Evolutionary conservation across 2,888 invertebrate genomes (phyloP), one percentile per base, ranked within the genome.

Genomic region (Electrophaes corylata): DNA sequence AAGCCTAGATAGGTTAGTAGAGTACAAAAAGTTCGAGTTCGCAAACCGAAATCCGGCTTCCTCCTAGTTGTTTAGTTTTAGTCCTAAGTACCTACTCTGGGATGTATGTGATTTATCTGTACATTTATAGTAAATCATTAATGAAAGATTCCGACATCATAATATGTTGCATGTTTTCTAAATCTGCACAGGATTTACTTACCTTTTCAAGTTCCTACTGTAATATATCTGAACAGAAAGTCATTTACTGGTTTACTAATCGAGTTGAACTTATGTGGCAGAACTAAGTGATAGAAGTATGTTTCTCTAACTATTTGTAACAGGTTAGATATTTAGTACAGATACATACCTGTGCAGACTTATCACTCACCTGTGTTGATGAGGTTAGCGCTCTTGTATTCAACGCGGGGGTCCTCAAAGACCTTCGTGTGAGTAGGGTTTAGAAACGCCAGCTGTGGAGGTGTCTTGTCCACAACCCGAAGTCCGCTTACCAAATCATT

Each of bases 371-470:
- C 95, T 90, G 94, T 88, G 89, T 96, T 97, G 64, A 98, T 98
- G 64, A 98, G 93, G 92, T 98, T 98, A 51, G 97, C 96, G 91
- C 98, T 98, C 85, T 94, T 95, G 84, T 98, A 98, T 83, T 97
- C 96, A 8, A 98, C 95, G 78, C 94, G 92, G 62, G 95, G 93
- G 86, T 94, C 94, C 57, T 95, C 94, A 84, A 98, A 97, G 43
- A 93, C 90, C 72, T 94, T 93, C 67, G 93, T 92, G 76, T 98
- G 98, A 60, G 88, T 86, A 1, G 93, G 86, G 84, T 96, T 97
- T 31, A 98, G 89, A 95, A 98, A 98, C 1, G 98, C 98, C 74
- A 97, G 95, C 85, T 97, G 96, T 1, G 98, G 98, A 47, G 98
- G 98, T 26, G 98, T 97, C 89, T 98, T 98, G 89, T 98, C 98